Conservation (phyloP, 23 tunicate genomes). For the Halocynthia aurantium region DNA sequence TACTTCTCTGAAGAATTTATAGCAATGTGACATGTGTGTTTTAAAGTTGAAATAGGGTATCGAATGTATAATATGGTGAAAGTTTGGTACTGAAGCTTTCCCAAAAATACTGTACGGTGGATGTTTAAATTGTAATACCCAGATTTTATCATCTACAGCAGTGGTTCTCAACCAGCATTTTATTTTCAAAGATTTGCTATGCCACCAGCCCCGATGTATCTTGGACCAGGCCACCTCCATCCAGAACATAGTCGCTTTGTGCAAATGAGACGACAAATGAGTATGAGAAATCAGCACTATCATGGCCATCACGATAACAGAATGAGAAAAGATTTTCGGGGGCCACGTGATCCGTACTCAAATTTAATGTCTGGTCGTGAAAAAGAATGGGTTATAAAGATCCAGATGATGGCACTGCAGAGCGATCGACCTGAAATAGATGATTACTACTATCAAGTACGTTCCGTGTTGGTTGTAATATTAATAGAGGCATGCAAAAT, state of each 20-base stretch:
- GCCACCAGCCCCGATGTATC: constrained; percentile 12
- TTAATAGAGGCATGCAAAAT: too few relatives aligned
- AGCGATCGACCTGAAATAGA: constrained; percentile 91
- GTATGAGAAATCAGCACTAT: constrained; percentile 28
- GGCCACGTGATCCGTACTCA: constrained; percentile 57
- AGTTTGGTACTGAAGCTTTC: too few relatives aligned
- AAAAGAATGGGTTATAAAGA: constrained; percentile 87
- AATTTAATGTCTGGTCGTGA: constrained; percentile 77
- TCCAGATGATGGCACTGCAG: constrained; percentile 96
- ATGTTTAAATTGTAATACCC: too few relatives aligned
- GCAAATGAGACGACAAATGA: constrained; percentile 52
- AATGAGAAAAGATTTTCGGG: neutral
- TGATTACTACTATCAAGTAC: constrained; percentile 93
- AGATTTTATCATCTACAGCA: neutral
- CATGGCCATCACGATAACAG: constrained; percentile 2
- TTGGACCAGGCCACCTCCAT: constrained; percentile 90
- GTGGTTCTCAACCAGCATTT: neutral
- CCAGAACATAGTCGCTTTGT: constrained; percentile 89
- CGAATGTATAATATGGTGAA: too few relatives aligned
- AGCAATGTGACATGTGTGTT: too few relatives aligned
- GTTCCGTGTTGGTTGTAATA: neutral
- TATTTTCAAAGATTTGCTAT: neutral
- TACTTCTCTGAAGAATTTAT: too few relatives aligned
- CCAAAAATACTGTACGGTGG: too few relatives aligned
- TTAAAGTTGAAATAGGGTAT: too few relatives aligned